A percentile compares a stretch with the other conserved stretches of the same genome.
Evolutionary conservation across 2,113 vertebrate genomes (phyloP).

Genomic region (Chionomys nivalis): DNA sequence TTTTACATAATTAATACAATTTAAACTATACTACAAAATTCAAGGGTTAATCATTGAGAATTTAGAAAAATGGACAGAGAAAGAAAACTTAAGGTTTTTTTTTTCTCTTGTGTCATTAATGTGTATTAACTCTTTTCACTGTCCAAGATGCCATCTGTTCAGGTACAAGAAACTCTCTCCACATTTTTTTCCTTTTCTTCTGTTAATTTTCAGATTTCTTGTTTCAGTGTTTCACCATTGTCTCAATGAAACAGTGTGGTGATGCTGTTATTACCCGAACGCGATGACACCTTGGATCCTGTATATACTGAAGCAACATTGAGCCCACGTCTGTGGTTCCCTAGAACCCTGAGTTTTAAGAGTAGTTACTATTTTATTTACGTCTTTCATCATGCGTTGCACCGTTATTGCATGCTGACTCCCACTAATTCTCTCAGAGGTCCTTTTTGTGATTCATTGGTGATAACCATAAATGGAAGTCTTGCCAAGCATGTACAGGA

Average conservation of each 20-base stretch:
- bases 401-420: not conserved
- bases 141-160: not conserved
- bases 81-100: not conserved
- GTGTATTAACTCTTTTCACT: not conserved
- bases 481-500: not conserved
- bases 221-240: not conserved
- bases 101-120: not conserved
- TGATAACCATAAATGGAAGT: not conserved
- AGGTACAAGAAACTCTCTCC: not conserved
- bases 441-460: not conserved
- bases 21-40: not conserved
- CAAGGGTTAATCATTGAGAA: not conserved
- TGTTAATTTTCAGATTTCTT: not conserved
- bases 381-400: not conserved
- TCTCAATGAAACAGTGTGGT: not conserved
- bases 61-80: constrained; percentile 21
- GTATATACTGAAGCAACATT: not conserved
- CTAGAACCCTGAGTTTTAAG: not conserved
- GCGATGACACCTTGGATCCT: not conserved
- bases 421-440: not conserved
- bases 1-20: not conserved
- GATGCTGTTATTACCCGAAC: not conserved
- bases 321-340: not conserved
- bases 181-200: not conserved
- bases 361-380: not conserved